Conservation (phyloP, 2,113 vertebrate genomes). For the Theropithecus gelada region DNA sequence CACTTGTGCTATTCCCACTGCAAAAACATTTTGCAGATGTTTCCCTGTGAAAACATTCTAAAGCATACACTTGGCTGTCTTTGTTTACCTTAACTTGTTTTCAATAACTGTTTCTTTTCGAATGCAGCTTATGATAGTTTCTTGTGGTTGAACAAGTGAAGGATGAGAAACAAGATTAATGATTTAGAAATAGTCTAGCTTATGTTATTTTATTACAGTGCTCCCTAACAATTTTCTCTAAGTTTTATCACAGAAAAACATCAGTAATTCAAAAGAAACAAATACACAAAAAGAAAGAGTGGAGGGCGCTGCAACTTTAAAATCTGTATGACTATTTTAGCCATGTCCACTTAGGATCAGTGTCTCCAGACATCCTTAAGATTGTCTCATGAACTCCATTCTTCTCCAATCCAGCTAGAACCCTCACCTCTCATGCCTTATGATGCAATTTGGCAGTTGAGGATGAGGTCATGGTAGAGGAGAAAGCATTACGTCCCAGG, state of each 20-base stretch:
- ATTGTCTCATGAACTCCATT: not conserved
- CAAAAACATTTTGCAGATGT: conserved; percentile 54
- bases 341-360: not conserved
- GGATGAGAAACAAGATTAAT: not conserved
- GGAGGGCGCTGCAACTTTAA: not conserved
- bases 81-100: conserved; percentile 25
- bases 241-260: not conserved
- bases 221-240: not conserved
- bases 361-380: not conserved
- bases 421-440: not conserved
- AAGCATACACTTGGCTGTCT: not conserved
- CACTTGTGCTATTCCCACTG: not conserved
- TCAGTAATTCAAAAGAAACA: not conserved
- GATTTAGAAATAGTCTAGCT: not conserved
- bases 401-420: not conserved
- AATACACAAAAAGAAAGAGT: not conserved
- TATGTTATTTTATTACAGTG: not conserved
- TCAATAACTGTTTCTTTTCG: not conserved
- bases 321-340: not conserved
- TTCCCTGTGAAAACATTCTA: conserved; percentile 45
- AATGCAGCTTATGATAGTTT: not conserved
- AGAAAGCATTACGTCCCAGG: not conserved
- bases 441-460: not conserved
- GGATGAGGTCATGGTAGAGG: not conserved
- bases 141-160: not conserved